Conservation (phyloP, 2,888 invertebrate species). For the Herminia tarsipennalis region DNA sequence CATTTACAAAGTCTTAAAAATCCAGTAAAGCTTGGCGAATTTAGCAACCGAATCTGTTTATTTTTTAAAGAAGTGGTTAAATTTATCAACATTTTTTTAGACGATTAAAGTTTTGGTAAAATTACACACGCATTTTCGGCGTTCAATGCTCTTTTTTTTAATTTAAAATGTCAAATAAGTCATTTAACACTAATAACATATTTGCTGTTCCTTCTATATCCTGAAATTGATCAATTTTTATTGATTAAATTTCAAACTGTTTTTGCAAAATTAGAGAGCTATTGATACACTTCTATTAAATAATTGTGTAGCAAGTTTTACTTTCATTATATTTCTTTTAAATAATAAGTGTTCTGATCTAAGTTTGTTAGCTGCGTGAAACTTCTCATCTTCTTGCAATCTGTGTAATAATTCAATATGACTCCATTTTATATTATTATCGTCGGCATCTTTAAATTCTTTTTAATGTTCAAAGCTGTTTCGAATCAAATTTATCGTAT, state of each 20-base stretch:
- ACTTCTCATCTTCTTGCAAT: not conserved
- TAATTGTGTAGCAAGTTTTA: not conserved
- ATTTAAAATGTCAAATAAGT: no score
- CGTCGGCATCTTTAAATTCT: not conserved
- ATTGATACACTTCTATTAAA: not conserved
- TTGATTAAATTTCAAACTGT: no score
- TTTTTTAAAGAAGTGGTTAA: no score
- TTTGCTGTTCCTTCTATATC: no score
- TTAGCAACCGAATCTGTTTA: no score
- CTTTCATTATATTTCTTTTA: no score
- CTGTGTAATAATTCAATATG: not conserved
- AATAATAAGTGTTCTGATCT: not conserved
- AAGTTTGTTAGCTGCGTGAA: not conserved
- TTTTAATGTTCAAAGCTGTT: conserved; percentile 21
- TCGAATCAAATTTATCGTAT: conserved; percentile 29
- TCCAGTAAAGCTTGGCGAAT: no score
- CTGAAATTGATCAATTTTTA: not conserved
- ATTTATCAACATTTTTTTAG: no score
- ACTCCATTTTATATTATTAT: not conserved
- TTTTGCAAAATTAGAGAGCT: not conserved
- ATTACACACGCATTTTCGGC: no score
- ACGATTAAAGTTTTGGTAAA: no score
- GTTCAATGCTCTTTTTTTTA: not conserved
- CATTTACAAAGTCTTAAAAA: no score
- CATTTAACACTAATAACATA: no score